Evolutionary conservation across 2,888 invertebrate genomes (phyloP), one percentile per base, ranked within the genome.

Genomic region (Belgica antarctica): DNA sequence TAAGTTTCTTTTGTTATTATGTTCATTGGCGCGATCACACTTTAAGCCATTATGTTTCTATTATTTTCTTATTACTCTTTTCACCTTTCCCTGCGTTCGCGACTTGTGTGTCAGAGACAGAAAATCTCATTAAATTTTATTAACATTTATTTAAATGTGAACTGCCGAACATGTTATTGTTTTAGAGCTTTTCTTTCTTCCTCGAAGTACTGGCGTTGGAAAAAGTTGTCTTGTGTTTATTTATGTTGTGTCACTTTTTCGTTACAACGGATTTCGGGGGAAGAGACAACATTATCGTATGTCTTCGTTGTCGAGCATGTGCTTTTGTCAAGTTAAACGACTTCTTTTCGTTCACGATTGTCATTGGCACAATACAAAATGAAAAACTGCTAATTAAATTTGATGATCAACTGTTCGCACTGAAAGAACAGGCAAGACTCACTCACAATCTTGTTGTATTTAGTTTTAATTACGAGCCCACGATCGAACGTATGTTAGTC

Each of bases 121-220:
- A 34, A 63, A 63, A 65, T 47, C 65, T 65, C 65, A 65, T 65
- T 65, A 47, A 65, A 65, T 65, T 65, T 47, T 41, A 63, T 63
- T 63, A 62, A 62, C 63, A 63, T 41, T 41, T 52, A 63, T 63
- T 63, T 63, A 63, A 52, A 52, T 52, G 22, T 46, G n/a, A 12
- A 52, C 5, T 52, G 52, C 24, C 15, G 8, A 52, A 63, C 63
- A 63, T n/a, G 41, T 41, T 65, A 47, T 65, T 65, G 47, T 65
- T 65, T 24, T 22, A 12, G 36, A 34, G 34, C 7, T 34, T 34
- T 34, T 34, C 7, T 34, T 34, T 12, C 34, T 8, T 34, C 12
- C 7, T 34, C 7, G 12, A 34, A n/a, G n/a, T n/a, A n/a, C n/a
- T n/a, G n/a, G n/a, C n/a, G n/a, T n/a, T n/a, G n/a, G n/a, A n/a